Conservation (phyloP, 2,113 vertebrate genomes). For the Laticauda laticaudata region DNA sequence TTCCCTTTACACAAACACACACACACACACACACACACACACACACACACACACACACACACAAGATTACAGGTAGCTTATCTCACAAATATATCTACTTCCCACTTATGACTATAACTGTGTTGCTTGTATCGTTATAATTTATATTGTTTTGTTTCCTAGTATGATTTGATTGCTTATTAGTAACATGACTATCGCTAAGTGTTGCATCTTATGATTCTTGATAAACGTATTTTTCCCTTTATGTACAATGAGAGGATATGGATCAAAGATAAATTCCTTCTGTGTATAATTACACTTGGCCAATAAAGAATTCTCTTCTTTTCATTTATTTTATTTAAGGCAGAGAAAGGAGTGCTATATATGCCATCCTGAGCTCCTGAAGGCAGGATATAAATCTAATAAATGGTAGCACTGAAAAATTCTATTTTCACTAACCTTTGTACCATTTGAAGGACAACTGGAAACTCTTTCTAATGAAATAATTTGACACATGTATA, state of each 20-base stretch:
- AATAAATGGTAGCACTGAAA: not conserved
- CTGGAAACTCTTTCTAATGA: not conserved
- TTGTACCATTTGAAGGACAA: not conserved
- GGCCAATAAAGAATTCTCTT: not conserved
- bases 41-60: not conserved
- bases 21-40: too few species aligned
- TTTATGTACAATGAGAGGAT: too few species aligned
- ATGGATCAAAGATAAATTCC: too few species aligned
- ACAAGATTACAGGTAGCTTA: not conserved
- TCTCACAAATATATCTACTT: not conserved
- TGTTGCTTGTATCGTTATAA: too few species aligned
- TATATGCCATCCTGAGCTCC: not conserved
- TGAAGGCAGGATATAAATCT: not conserved
- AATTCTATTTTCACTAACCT: not conserved
- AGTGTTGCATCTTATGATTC: too few species aligned
- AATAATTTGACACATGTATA: not conserved
- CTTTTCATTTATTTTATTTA: not conserved
- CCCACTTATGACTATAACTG: too few species aligned
- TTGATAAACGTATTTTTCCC: too few species aligned
- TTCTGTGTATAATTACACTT: too few species aligned
- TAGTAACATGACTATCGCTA: too few species aligned
- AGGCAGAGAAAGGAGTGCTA: not conserved
- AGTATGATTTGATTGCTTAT: too few species aligned
- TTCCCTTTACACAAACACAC: too few species aligned
- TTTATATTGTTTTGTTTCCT: too few species aligned